phyloP scores from a whole-genome alignment of 2,113 vertebrate genomes.

The Pholis gunnellus region DNA sequence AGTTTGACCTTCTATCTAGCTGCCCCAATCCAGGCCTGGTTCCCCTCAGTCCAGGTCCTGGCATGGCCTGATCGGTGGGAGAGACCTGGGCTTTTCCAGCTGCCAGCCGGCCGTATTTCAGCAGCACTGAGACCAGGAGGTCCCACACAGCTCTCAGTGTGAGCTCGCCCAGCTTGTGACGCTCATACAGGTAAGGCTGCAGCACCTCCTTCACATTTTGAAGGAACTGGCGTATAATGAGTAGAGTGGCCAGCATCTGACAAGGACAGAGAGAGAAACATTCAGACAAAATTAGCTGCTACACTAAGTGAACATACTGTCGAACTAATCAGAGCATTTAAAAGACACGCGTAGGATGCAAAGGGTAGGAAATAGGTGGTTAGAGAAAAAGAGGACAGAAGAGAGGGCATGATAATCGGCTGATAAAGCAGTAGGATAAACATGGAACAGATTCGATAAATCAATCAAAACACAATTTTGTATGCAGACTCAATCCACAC shows the following conservation, averaged over 20 bases:
- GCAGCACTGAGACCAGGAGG: slow-evolving; percentile 84
- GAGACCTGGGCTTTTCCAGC: slow-evolving; percentile 71
- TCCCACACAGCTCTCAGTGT: slow-evolving; percentile 84
- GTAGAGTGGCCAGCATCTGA: slow-evolving; percentile 96
- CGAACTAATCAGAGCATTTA: not conserved
- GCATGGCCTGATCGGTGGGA: slow-evolving; percentile 72
- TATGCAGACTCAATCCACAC: slow-evolving; percentile 19
- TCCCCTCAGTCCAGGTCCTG: slow-evolving; percentile 70
- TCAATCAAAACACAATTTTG: slow-evolving; percentile 8
- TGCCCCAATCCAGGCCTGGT: slow-evolving; percentile 70
- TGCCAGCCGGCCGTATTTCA: slow-evolving; percentile 81
- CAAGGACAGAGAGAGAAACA: slow-evolving; percentile 9
- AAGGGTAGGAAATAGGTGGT: not conserved
- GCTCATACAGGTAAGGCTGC: slow-evolving; percentile 93
- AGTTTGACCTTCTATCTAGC: slow-evolving; percentile 71
- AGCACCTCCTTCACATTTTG: slow-evolving; percentile 95
- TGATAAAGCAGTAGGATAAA: not conserved
- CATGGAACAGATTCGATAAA: slow-evolving; percentile 1
- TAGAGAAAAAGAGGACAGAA: not conserved
- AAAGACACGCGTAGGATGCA: not conserved
- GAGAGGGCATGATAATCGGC: not conserved
- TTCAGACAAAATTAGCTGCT: not conserved
- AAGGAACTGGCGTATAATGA: slow-evolving; percentile 96
- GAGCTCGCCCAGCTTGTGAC: slow-evolving; percentile 90
- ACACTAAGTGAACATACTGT: not conserved